Base-by-base conservation (phyloP, 2,113 vertebrate species). In the Heloderma charlesbogerti region DNA sequence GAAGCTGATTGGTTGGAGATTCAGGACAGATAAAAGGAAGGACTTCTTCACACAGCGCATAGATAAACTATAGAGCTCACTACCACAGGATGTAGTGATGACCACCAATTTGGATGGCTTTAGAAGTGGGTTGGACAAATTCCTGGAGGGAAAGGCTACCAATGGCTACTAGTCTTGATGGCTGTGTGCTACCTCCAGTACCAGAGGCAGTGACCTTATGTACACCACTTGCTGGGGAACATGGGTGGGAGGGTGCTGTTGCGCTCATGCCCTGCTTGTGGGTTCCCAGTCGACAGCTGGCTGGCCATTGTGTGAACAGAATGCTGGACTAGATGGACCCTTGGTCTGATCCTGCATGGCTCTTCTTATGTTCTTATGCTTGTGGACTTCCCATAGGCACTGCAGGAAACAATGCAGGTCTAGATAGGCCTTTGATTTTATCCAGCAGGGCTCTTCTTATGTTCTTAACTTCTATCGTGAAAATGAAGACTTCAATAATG, bases 401-500 rank as follows among this genome's bases (percentile, higher is more conserved):
- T 31, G 40, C 63, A 43, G 18, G 27, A 27, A 45, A 48, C 63
- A 85, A 85, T 48, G 48, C 29, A 20, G 60, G 27, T 15, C 29
- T 4, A 18, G 40, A 20, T 31, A 67, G 37, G 31, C 48, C 20
- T 22, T 3, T 40, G 54, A 27, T 31, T 60, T 45, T 25, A 51
- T 54, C 12, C 31, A 74, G 8, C 69, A 51, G 48, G 22, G 8
- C 22, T 51, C 67, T 67, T 69, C 43, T 45, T 71, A 69, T 45
- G 83, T 25, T 3, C 10, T 69, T 48, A 87, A 45, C 74, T 67
- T 60, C 2, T 31, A 25, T 20, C 7, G 4, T 45, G 40, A 12
- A 79, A 88, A 86, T 86, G 85, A 63, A 88, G 87, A 45, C 75
- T 88, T 80, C 87, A n/a, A 13, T 80, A 80, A 12, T n/a, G 48